Evolutionary conservation across 2,797 vertebrate genomes (phyloP).

Genomic region (Coluber constrictor): DNA sequence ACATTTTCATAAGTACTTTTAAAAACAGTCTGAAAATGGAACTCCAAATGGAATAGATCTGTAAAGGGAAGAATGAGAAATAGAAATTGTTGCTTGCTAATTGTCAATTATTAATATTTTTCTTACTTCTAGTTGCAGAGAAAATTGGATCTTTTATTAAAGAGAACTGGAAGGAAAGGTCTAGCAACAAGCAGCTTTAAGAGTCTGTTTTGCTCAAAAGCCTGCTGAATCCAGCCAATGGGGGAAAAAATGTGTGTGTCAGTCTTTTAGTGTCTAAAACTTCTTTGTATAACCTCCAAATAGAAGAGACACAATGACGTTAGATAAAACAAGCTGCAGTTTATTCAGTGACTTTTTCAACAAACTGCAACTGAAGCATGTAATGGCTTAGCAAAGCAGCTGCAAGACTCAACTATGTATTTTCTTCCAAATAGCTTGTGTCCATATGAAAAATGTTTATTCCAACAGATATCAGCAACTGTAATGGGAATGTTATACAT

Average conservation of each 20-base stretch:
- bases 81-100: neutral
- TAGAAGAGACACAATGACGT: neutral
- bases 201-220: neutral
- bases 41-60: neutral
- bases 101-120: neutral
- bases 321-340: neutral
- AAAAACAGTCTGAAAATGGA: neutral
- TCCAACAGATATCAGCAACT: neutral
- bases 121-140: neutral
- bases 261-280: neutral
- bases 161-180: neutral
- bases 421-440: neutral
- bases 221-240: neutral
- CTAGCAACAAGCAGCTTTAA: neutral
- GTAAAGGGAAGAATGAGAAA: neutral
- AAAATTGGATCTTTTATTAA: neutral
- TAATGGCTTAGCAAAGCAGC: neutral
- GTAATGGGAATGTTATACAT: constrained; percentile 2
- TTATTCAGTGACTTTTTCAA: neutral
- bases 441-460: neutral
- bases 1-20: neutral
- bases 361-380: neutral
- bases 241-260: neutral
- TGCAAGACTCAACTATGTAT: neutral
- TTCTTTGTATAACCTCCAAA: neutral